A percentile compares a stretch with the other conserved stretches of the same genome.
phyloP scores from a whole-genome alignment of 2,113 vertebrate genomes.

The Casuarius casuarius region DNA sequence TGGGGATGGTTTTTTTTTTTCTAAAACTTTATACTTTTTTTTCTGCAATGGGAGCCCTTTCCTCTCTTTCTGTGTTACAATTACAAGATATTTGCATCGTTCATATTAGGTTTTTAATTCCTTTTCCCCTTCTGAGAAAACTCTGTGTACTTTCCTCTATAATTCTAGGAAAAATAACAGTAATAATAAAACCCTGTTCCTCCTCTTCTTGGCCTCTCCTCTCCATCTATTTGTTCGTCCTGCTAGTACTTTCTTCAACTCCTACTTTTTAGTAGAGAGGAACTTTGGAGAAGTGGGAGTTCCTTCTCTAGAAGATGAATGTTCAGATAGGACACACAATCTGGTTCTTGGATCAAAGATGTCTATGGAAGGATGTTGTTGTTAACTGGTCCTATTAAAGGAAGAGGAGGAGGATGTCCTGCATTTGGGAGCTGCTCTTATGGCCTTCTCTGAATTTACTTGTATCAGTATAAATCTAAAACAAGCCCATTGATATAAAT shows the following conservation, averaged over 20 bases:
- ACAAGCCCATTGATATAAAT: neutral
- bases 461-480: neutral
- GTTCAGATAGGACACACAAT: accelerated
- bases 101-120: neutral
- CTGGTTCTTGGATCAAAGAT: neutral
- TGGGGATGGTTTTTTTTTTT: neutral
- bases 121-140: neutral
- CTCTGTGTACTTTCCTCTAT: neutral
- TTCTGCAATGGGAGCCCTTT: neutral
- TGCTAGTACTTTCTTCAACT: neutral
- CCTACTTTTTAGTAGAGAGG: neutral
- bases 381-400: neutral
- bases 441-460: neutral
- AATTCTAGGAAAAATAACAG: neutral
- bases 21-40: neutral
- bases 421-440: neutral
- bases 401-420: neutral
- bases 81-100: neutral
- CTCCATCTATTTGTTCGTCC: neutral
- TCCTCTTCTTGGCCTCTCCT: neutral
- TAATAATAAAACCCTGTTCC: neutral
- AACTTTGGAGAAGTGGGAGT: neutral
- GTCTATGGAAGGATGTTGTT: neutral
- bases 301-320: neutral
- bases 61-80: accelerated